A percentile compares a stretch with the other conserved stretches of the same genome.
These are phyloP conservation scores for Steinernema scapterisci DNA, from an alignment of 2,888 invertebrate species.

Conservation along the genomic window DNA sequence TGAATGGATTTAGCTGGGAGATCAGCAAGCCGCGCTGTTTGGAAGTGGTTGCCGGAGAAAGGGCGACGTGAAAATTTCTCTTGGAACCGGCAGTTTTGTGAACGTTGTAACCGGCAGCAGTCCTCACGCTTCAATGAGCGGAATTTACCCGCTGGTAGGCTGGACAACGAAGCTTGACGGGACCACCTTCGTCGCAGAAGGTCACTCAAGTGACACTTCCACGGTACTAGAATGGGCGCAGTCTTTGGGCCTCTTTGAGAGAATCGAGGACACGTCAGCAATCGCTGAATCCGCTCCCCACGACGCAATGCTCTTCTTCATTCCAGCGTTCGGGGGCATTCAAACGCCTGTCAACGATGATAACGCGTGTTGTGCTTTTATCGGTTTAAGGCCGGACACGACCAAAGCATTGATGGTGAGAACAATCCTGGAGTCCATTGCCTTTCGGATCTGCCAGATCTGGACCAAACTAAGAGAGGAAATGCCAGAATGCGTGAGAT, in stretches of 20 bases:
- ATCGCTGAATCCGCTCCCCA: constrained; percentile 46
- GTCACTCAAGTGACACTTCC: constrained; percentile 85
- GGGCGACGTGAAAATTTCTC: constrained; percentile 83
- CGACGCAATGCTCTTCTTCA: constrained; percentile 73
- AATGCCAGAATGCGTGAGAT: constrained; percentile 71
- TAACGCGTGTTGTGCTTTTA: constrained; percentile 81
- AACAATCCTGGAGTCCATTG: constrained; percentile 83
- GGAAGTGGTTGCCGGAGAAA: constrained; percentile 81
- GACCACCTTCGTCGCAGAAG: constrained; percentile 78
- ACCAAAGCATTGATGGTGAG: constrained; percentile 75
- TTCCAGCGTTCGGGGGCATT: constrained; percentile 84
- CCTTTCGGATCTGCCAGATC: constrained; percentile 80
- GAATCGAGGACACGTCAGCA: constrained; percentile 47
- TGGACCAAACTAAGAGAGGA: constrained; percentile 78
- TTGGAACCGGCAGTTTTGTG: constrained; percentile 89
- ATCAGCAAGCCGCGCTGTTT: constrained; percentile 86
- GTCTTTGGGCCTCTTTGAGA: constrained; percentile 51
- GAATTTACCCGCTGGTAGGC: constrained; percentile 86
- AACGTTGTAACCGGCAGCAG: constrained; percentile 80
- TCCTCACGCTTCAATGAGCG: constrained; percentile 82
- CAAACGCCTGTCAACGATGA: constrained; percentile 89
- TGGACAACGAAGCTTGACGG: constrained; percentile 75
- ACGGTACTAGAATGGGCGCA: constrained; percentile 82
- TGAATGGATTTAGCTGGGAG: constrained; percentile 75
- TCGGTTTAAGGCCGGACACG: constrained; percentile 78